Base-by-base conservation (phyloP, 2,888 invertebrate species). In the Xylota sylvarum region DNA sequence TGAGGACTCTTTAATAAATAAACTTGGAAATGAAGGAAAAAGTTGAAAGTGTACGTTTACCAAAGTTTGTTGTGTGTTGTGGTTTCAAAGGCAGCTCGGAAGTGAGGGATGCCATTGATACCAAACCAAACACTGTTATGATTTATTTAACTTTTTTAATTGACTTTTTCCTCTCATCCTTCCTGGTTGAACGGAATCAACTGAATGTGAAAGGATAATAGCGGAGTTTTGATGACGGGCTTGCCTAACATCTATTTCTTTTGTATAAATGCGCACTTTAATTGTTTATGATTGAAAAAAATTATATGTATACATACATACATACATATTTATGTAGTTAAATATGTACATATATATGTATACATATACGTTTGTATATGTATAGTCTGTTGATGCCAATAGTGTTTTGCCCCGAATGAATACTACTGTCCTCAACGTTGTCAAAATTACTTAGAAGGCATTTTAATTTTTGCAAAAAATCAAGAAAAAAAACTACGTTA, bases 71-170 rank as follows among this genome's bases (percentile, higher is more conserved):
- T 73, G 43, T 72, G 65, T 73, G 65, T 50, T 80, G 80, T 37
- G 80, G 80, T 80, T 73, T 73, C 30, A 17, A 65, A 65, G 50
- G 65, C 55, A 58, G 40, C 46, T 6, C 27, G 64, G 46, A 80
- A 56, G 64, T 73, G 23, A 37, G 73, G 73, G 80, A 80, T 80
- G 73, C 67, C 48, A 80, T 73, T 80, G 80, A 73, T 80, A 80
- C 73, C 37, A 80, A 67, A 73, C 73, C 87, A 81, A 73, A 86
- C 73, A 78, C 69, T 83, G 80, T 91, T 91, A 91, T 91, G 91
- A 91, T 91, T 91, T 91, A 91, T 91, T 91, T 91, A 91, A 91
- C 91, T 91, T 91, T 91, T 91, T 91, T 91, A 91, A 91, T 91
- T 91, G 91, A 91, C 91, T 91, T 91, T 91, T 91, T 91, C 91